Conservation (phyloP, 1,140 invertebrate species). For the Drosophila rhopaloa region DNA sequence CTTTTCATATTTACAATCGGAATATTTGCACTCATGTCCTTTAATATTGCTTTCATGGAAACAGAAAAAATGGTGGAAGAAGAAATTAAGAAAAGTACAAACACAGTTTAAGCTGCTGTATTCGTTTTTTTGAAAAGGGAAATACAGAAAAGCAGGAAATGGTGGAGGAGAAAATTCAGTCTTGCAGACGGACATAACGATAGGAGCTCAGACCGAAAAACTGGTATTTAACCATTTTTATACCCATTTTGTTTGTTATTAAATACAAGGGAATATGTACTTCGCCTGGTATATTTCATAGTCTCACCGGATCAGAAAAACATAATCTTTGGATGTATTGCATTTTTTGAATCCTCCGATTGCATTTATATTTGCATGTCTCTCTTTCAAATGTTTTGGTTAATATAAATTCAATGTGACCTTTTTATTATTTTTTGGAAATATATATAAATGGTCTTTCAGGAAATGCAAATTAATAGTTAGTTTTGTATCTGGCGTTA, state of each 20-base stretch:
- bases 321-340: background rate
- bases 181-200: background rate
- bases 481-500: too few species aligned
- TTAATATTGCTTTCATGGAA: conserved; percentile 36
- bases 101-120: conserved; percentile 16
- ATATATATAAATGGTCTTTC: too few species aligned
- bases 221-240: background rate
- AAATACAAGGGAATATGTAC: background rate
- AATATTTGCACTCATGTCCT: conserved; percentile 35
- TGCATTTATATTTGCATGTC: too few species aligned
- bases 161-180: background rate
- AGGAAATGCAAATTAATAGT: too few species aligned
- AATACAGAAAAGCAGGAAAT: conserved; percentile 5
- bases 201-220: conserved; percentile 14
- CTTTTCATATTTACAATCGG: conserved; percentile 30
- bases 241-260: background rate
- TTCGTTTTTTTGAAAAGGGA: conserved; percentile 13
- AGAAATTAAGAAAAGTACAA: conserved; percentile 5
- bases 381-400: too few species aligned
- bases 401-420: too few species aligned
- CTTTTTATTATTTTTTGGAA: too few species aligned
- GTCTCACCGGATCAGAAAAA: background rate
- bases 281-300: background rate
- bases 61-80: conserved; percentile 3
- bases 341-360: too few species aligned